A percentile compares a stretch with the other conserved stretches of the same genome.
phyloP scores from a whole-genome alignment of 1,140 invertebrate species.

The Colletes gigas region DNA sequence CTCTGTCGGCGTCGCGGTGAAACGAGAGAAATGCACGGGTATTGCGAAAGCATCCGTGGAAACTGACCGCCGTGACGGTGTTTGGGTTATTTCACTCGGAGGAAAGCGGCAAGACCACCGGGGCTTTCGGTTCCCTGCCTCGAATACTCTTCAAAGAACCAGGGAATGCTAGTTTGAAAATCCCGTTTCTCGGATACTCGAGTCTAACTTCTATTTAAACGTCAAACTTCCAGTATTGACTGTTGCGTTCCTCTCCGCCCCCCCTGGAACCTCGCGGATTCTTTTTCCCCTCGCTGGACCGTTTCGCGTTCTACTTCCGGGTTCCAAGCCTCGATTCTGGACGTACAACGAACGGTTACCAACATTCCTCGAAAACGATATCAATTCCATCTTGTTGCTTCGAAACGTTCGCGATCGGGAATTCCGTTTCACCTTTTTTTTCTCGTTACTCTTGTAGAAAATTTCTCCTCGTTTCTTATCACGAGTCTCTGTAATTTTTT shows the following conservation, averaged over 20 bases:
- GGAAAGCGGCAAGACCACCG: background rate
- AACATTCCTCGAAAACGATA: background rate
- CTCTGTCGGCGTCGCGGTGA: slow-evolving; percentile 1
- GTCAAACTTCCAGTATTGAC: slow-evolving; percentile 7
- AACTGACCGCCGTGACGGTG: background rate
- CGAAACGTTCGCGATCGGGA: background rate
- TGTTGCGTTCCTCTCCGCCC: background rate
- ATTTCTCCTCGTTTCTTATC: no score
- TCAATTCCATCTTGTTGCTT: background rate
- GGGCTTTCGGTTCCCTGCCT: background rate
- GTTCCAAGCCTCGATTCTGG: background rate
- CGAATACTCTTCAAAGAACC: slow-evolving; percentile 9
- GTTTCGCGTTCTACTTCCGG: no score
- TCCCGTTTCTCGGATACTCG: background rate
- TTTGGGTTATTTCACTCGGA: background rate
- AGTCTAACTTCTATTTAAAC: slow-evolving; percentile 5
- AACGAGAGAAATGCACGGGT: background rate
- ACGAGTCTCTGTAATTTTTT: no score
- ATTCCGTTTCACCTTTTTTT: background rate
- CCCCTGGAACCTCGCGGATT: no score
- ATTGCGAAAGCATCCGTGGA: background rate
- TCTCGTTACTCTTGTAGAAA: no score
- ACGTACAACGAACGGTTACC: background rate
- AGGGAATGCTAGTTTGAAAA: background rate
- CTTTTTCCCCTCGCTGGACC: no score